A percentile compares a stretch with the other conserved stretches of the same genome.
phyloP scores from a whole-genome alignment of 2,797 vertebrate species.

The Pangasius sanitwongsei region DNA sequence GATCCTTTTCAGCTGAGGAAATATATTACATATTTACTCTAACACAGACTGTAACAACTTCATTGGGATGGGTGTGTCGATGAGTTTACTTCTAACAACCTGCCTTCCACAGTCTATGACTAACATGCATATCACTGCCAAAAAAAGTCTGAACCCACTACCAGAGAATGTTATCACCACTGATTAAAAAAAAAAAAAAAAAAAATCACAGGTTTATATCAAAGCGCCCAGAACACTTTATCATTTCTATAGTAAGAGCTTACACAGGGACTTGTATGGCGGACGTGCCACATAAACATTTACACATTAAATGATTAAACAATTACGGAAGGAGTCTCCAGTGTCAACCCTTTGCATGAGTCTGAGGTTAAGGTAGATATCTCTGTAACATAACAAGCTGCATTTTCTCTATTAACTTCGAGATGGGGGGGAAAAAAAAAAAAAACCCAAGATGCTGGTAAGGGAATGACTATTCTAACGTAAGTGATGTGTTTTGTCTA shows the following conservation, averaged over 20 bases:
- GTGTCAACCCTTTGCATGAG: too few relatives aligned
- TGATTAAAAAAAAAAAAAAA: too few relatives aligned
- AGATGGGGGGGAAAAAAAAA: too few relatives aligned
- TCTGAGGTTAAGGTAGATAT: not conserved
- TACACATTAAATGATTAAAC: too few relatives aligned
- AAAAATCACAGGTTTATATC: not conserved
- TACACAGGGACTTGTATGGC: too few relatives aligned
- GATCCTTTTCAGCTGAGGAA: slow-evolving; percentile 24
- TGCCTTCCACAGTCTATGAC: not conserved
- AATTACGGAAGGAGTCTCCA: not conserved
- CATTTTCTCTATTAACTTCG: not conserved
- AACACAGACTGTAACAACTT: not conserved
- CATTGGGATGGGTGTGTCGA: not conserved
- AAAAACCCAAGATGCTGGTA: too few relatives aligned
- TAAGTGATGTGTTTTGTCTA: not conserved
- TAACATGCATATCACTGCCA: too few relatives aligned
- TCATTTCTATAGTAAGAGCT: not conserved
- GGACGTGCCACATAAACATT: not conserved
- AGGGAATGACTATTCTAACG: not conserved
- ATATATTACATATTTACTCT: not conserved
- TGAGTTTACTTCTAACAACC: not conserved
- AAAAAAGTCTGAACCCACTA: too few relatives aligned
- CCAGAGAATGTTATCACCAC: too few relatives aligned
- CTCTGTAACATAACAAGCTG: not conserved
- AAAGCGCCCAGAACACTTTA: not conserved